Conservation (phyloP, 2,888 invertebrate species). For the Plagiodera versicolora region DNA sequence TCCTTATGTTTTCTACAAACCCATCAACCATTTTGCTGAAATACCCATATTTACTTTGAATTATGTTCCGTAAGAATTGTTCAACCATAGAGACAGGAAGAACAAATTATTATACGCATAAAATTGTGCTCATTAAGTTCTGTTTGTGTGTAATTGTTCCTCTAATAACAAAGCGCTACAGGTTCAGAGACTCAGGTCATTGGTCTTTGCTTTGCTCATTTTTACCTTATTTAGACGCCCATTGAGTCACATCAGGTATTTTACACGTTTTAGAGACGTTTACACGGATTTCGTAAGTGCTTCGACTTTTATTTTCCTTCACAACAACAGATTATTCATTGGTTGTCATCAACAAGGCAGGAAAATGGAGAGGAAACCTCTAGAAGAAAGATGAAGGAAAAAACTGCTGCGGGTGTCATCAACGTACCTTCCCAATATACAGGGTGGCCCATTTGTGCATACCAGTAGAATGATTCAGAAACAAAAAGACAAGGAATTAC, state of each 20-base stretch:
- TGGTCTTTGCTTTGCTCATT: constrained; percentile 30
- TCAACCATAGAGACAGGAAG: constrained; percentile 41
- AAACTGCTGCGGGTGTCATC: no score
- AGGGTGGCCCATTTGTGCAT: no score
- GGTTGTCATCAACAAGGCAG: no score
- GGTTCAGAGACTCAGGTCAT: constrained; percentile 42
- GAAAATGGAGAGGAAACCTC: no score
- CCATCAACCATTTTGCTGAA: constrained; percentile 20
- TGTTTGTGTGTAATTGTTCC: constrained; percentile 45
- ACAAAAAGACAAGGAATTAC: no score
- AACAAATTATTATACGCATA: constrained; percentile 43
- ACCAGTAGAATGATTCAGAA: no score
- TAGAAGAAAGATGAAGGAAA: no score
- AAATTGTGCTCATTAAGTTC: constrained; percentile 44
- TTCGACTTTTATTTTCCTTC: neutral
- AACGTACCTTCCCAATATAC: no score
- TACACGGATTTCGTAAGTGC: neutral
- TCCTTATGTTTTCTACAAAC: constrained; percentile 17
- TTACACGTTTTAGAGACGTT: constrained; percentile 2
- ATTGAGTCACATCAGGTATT: constrained; percentile 16
- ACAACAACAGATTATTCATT: neutral
- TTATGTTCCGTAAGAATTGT: constrained; percentile 39
- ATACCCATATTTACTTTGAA: constrained; percentile 35
- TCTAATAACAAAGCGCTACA: constrained; percentile 42
- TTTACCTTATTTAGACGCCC: constrained; percentile 15